Base-by-base conservation (phyloP, 2,888 invertebrate genomes). In the Apomyelois bistriatella region DNA sequence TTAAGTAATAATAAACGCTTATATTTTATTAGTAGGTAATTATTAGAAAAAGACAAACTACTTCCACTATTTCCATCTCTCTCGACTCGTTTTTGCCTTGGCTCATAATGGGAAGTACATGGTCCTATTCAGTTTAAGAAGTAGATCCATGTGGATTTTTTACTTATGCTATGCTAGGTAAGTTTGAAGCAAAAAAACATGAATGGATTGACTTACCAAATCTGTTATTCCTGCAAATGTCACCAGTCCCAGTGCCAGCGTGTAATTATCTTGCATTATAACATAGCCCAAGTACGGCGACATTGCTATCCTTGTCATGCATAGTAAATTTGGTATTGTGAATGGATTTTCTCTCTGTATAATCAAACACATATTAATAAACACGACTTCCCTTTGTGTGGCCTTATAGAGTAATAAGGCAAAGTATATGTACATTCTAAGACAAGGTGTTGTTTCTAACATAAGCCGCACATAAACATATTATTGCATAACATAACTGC, bases 251-350 rank as follows among this genome's bases (percentile, higher is more conserved):
- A 98, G 91, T 0, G 99, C 98, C 60, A 94, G 85, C 69, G 93
- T 88, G 81, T 95, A 99, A 61, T 96, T 91, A 22, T 95, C 94
- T 65, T 95, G 93, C 12, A 98, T 78, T 62, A 99, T 97, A 42
- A 98, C 92, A 82, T 97, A 96, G 17, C 97, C 97, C 58, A 99
- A 91, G 72, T 95, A 94, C 0, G 99, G 99, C 0, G 98, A 95
- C 65, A 96, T 89, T 6, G 93, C 85, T 67, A 99, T 98, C 68
- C 99, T 93, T 16, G 95, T 91, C 7, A 97, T 85, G 72, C 98
- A 99, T 51, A 99, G 85, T 47, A 97, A 89, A 85, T 99, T 99
- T 9, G 99, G 99, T 65, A 99, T 92, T 0, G 99, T 99, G 78
- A 95, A 94, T 40, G 98, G 93, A 82, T 98, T 98, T 90, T 99